A percentile compares a stretch with the other conserved stretches of the same genome.
Conservation (phyloP, 2,888 invertebrate species). For the Cristatella mucedo region DNA sequence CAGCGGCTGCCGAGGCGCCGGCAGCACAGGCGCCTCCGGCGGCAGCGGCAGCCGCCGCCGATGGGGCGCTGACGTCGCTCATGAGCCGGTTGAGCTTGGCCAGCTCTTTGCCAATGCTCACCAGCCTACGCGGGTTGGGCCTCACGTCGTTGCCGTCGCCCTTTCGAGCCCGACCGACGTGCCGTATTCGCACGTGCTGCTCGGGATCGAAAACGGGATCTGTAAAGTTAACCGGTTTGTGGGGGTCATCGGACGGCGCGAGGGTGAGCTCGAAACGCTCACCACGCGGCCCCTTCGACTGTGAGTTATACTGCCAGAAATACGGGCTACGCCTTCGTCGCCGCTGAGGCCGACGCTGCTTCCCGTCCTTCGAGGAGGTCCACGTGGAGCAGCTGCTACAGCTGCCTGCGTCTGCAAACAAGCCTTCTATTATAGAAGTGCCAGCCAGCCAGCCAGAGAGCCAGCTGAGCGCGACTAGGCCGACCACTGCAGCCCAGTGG, state of each 20-base stretch:
- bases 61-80: conserved; percentile 78
- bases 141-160: conserved; percentile 94
- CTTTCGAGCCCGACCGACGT: conserved; percentile 56
- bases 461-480: too few species aligned
- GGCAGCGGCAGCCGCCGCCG: background rate
- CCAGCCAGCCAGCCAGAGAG: too few species aligned
- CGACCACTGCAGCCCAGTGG: too few species aligned
- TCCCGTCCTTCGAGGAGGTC: too few species aligned
- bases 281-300: conserved; percentile 91
- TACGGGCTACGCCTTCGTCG: too few species aligned
- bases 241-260: conserved; percentile 67
- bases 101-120: conserved; percentile 74
- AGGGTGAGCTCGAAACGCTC: conserved; percentile 45
- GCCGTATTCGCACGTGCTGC: conserved; percentile 17
- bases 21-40: background rate
- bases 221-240: conserved; percentile 68
- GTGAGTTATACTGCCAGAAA: conserved; percentile 98
- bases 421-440: too few species aligned
- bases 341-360: too few species aligned
- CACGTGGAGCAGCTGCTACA: too few species aligned
- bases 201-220: conserved; percentile 88
- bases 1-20: background rate
- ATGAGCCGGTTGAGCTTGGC: conserved; percentile 76
- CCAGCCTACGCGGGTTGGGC: conserved; percentile 79
- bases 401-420: too few species aligned